phyloP scores from a whole-genome alignment of 2,888 invertebrate species.

The Deilephila elpenor region DNA sequence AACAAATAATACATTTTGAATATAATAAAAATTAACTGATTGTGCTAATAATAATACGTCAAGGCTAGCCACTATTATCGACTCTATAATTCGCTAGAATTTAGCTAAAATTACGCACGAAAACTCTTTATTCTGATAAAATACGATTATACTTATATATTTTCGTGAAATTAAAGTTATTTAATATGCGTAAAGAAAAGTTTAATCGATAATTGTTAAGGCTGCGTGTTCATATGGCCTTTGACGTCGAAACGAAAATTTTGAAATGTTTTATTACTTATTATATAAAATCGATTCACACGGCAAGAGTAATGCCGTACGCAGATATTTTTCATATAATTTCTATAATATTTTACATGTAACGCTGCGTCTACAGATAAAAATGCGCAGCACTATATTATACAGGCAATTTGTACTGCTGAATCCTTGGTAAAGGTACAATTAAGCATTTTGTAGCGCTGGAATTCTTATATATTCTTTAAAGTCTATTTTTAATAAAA shows the following conservation, averaged over 20 bases:
- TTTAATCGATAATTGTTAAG: conserved; percentile 22
- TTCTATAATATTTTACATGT: not conserved
- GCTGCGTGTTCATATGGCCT: conserved; percentile 17
- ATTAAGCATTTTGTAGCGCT: not conserved
- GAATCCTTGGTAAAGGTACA: not conserved
- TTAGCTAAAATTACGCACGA: conserved; percentile 57
- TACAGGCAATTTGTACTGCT: not conserved
- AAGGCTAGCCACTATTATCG: conserved; percentile 43
- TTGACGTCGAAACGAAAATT: conserved; percentile 13
- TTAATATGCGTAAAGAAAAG: conserved; percentile 22
- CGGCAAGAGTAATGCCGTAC: conserved; percentile 4
- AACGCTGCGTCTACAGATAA: conserved; percentile 14
- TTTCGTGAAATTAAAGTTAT: conserved; percentile 15
- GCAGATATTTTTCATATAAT: conserved; percentile 8
- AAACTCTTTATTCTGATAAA: conserved; percentile 34
- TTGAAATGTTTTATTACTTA: not conserved
- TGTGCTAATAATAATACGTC: conserved; percentile 74
- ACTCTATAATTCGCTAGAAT: conserved; percentile 59
- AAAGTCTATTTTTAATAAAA: conserved; percentile 1
- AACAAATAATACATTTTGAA: conserved; percentile 67
- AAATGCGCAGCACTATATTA: conserved; percentile 7
- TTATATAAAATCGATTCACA: conserved; percentile 17
- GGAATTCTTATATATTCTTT: not conserved
- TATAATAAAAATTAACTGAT: conserved; percentile 70
- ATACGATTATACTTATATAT: conserved; percentile 22